Conservation (phyloP, 2,113 vertebrate species). For the Pachycephala philippinensis region DNA sequence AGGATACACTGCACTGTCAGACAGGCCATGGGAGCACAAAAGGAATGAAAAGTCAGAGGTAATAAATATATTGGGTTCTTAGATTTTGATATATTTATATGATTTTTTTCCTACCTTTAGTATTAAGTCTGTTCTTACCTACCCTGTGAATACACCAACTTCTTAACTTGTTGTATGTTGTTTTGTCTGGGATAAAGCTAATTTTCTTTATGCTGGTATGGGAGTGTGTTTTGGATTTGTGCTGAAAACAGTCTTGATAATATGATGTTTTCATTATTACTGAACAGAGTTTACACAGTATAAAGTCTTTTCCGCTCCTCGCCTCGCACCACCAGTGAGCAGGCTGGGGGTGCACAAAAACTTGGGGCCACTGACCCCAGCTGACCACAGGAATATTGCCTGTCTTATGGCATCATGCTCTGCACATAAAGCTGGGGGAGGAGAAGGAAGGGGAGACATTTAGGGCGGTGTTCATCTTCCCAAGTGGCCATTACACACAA, state of each 20-base stretch:
- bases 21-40: neutral
- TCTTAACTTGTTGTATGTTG: neutral
- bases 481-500: neutral
- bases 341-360: neutral
- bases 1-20: neutral
- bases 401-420: neutral
- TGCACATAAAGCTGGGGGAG: neutral
- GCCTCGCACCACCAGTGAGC: rapidly evolving
- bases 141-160: neutral
- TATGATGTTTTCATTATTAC: neutral
- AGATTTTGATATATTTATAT: neutral
- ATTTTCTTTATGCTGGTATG: neutral
- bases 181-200: neutral
- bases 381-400: neutral
- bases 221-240: neutral
- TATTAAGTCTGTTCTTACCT: neutral
- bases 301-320: neutral
- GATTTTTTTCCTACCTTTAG: neutral
- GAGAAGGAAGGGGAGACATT: neutral
- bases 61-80: neutral
- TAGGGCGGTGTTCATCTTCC: neutral
- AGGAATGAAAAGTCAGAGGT: neutral
- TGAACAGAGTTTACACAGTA: neutral
- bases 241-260: neutral
- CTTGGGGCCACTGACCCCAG: neutral